Percentiles rank a stretch among this genome's conserved stretches.
phyloP scores from a whole-genome alignment of 2,888 invertebrate genomes.

The Ennomos fuscantarius region DNA sequence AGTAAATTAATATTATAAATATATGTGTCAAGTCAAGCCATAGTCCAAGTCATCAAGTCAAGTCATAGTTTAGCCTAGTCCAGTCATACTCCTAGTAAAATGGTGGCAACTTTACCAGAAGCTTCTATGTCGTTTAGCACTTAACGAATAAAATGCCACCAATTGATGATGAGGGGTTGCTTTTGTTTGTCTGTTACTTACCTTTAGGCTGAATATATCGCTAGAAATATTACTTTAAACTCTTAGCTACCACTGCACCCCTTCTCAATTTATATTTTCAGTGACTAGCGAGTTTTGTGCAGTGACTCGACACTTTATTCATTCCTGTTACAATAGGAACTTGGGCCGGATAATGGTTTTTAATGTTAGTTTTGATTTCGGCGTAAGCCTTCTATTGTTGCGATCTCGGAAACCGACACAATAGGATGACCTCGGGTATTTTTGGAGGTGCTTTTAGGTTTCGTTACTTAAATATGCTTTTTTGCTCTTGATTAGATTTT shows the following conservation, averaged over 20 bases:
- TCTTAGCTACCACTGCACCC: slow-evolving; percentile 31
- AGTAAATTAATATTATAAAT: too few relatives aligned
- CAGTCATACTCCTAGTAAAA: too few relatives aligned
- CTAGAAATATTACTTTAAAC: background rate
- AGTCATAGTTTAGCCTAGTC: too few relatives aligned
- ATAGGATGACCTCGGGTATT: slow-evolving; percentile 9
- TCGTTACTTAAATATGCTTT: background rate
- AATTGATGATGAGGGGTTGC: too few relatives aligned
- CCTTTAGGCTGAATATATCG: background rate
- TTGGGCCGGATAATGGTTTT: slow-evolving; percentile 60
- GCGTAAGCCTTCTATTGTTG: slow-evolving; percentile 49
- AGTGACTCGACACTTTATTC: slow-evolving; percentile 61
- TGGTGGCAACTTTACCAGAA: too few relatives aligned
- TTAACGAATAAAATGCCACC: too few relatives aligned
- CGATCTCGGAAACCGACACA: slow-evolving; percentile 23
- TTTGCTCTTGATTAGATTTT: too few relatives aligned
- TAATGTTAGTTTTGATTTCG: slow-evolving; percentile 58
- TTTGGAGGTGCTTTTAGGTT: slow-evolving; percentile 1
- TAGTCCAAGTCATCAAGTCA: too few relatives aligned
- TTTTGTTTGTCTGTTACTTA: too few relatives aligned
- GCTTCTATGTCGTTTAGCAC: too few relatives aligned
- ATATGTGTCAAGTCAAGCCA: too few relatives aligned
- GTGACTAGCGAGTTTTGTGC: slow-evolving; percentile 57
- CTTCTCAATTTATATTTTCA: slow-evolving; percentile 42
- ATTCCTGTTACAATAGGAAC: slow-evolving; percentile 54